Evolutionary conservation across 2,113 vertebrate genomes (phyloP).

Genomic region (Oncorhynchus clarkii): DNA sequence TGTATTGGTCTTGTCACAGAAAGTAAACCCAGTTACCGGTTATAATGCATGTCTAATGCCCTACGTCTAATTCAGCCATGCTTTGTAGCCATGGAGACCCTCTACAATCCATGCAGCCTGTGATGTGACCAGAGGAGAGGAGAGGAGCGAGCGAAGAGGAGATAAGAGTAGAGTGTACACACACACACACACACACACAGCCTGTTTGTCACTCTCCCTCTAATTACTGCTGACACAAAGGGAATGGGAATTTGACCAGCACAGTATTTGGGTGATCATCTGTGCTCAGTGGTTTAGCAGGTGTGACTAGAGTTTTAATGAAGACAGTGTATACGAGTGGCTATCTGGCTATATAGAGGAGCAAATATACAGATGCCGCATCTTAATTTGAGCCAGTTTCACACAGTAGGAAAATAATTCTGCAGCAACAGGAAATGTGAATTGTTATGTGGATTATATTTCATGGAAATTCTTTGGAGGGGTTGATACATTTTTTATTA

Average conservation of each 20-base stretch:
- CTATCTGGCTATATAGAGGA: constrained; percentile 29
- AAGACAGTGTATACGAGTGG: constrained; percentile 44
- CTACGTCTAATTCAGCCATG: background rate
- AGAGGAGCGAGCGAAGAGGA: background rate
- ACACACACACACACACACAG: background rate
- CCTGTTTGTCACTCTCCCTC: constrained; percentile 39
- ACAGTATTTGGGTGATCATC: constrained; percentile 51
- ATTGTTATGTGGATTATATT: too few relatives aligned
- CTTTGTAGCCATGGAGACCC: background rate
- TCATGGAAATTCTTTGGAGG: too few relatives aligned
- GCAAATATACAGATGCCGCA: background rate
- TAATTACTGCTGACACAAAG: constrained; percentile 60
- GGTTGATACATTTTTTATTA: too few relatives aligned
- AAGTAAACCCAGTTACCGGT: too few relatives aligned
- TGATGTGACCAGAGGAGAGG: background rate
- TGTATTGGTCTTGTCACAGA: too few relatives aligned
- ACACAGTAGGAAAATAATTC: too few relatives aligned
- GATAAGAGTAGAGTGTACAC: too few relatives aligned
- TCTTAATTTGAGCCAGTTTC: too few relatives aligned
- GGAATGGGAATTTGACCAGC: constrained; percentile 61
- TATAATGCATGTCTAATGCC: too few relatives aligned
- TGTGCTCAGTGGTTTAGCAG: constrained; percentile 42
- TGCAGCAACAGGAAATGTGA: too few relatives aligned
- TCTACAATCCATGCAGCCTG: too few relatives aligned
- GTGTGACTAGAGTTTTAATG: constrained; percentile 53